Conservation (phyloP, 2,888 invertebrate genomes). For the Cryptus armator region DNA sequence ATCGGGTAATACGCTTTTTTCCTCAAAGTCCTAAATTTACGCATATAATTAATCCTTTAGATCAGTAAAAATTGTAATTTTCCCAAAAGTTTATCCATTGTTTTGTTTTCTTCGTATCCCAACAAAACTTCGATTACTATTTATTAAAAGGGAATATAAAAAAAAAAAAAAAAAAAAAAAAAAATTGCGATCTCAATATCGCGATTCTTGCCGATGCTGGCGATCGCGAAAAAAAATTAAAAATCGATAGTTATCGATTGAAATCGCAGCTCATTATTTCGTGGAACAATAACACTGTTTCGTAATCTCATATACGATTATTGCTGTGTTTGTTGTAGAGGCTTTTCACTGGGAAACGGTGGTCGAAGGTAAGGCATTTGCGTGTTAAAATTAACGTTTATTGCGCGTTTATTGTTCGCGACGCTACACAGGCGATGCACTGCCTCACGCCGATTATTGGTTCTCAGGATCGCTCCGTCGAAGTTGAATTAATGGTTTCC, state of each 20-base stretch:
- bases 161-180: too few species aligned
- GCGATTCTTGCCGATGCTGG: too few species aligned
- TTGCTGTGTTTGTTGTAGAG: conserved; percentile 87
- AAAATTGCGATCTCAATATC: too few species aligned
- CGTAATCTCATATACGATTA: conserved; percentile 70
- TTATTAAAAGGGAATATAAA: too few species aligned
- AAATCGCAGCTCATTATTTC: neutral
- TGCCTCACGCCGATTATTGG: conserved; percentile 71
- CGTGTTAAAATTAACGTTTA: conserved; percentile 37
- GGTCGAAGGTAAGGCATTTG: conserved; percentile 87
- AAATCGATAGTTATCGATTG: neutral
- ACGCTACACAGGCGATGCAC: conserved; percentile 29
- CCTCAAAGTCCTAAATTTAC: neutral
- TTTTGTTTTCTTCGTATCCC: too few species aligned
- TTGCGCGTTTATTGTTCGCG: conserved; percentile 13
- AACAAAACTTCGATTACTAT: too few species aligned
- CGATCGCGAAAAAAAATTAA: neutral
- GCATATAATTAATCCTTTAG: neutral
- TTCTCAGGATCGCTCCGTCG: conserved; percentile 78
- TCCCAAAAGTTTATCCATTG: too few species aligned
- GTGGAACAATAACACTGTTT: neutral
- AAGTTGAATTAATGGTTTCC: conserved; percentile 65
- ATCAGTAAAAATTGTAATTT: neutral
- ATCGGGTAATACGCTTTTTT: neutral
- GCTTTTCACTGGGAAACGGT: conserved; percentile 88